Evolutionary conservation across 2,888 invertebrate genomes (phyloP).

Genomic region (Pandemis cinnamomeana): DNA sequence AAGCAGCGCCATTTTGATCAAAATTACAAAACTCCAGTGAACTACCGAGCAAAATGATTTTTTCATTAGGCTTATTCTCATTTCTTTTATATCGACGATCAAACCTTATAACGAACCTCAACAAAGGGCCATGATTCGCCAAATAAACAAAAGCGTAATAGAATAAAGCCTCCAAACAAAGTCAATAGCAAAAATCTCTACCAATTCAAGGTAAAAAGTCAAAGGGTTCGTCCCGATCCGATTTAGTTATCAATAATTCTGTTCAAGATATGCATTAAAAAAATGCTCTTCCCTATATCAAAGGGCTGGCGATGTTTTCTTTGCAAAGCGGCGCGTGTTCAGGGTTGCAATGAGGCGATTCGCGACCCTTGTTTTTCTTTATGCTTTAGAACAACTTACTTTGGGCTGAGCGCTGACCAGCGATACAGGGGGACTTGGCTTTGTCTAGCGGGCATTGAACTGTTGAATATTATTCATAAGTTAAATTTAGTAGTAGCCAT

Average conservation of each 20-base stretch:
- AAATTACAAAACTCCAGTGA: background rate
- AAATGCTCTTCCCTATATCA: slow-evolving; percentile 72
- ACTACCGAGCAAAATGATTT: background rate
- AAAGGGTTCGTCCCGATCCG: slow-evolving; percentile 60
- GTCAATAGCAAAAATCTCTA: slow-evolving; percentile 5
- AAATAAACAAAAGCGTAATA: background rate
- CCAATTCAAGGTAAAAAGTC: slow-evolving; percentile 46
- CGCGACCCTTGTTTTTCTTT: slow-evolving; percentile 80
- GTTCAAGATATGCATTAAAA: slow-evolving; percentile 81
- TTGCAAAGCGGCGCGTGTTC: slow-evolving; percentile 82
- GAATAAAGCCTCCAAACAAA: slow-evolving; percentile 7
- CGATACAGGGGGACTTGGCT: slow-evolving; percentile 58
- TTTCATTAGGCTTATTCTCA: background rate
- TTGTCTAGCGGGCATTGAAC: slow-evolving; percentile 39
- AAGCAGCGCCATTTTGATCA: background rate
- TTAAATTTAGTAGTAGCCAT: background rate
- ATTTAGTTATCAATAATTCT: slow-evolving; percentile 77
- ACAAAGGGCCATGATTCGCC: background rate
- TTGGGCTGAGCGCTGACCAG: slow-evolving; percentile 67
- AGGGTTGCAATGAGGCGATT: slow-evolving; percentile 72
- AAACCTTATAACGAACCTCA: background rate
- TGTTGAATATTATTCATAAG: slow-evolving; percentile 29
- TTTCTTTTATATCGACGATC: background rate
- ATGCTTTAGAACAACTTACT: slow-evolving; percentile 78
- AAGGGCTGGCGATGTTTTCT: slow-evolving; percentile 77